Base-by-base conservation (phyloP, 2,797 vertebrate species). In the Parotocinclus haroldoi region DNA sequence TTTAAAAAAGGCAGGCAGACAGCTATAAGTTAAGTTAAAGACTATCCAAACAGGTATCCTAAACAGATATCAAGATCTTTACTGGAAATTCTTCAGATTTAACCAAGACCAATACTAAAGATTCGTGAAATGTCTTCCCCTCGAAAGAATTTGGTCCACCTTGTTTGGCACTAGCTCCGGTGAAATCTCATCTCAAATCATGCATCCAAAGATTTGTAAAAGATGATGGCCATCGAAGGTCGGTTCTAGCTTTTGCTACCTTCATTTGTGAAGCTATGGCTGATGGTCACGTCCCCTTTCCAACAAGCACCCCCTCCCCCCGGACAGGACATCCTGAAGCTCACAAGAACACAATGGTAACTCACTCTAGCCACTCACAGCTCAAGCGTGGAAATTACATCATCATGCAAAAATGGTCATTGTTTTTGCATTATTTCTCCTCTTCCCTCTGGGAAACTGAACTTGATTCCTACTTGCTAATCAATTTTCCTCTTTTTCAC, bases 311-410 rank as follows among this genome's bases (percentile, higher is more conserved):
- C 77, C 81, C 81, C 52, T 38, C 69, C 45, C 71, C 73, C 80
- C 83, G 80, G 81, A 89, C 96, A 98, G 96, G 96, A 98, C 95
- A 98, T 98, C 96, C 96, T 98, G 96, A 87, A 90, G 82, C 90
- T 87, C 84, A 89, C 86, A 92, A 89, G 92, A 96, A 92, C 87
- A 98, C 94, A 97, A 96, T 96, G 92, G 91, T 84, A 84, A 83
- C 83, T 84, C 87, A 89, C 83, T 79, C 81, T 83, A 81, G 81
- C 84, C 71, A 83, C 83, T 82, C 81, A 78, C 66, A 80, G 81
- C 84, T 82, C 83, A 78, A 88, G 82, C 71, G 73, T 84, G 88
- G 90, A 89, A 89, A 88, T 90, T 89, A 88, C 89, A 90, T 91
- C 90, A 92, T 82, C 60, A 58, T 75, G 69, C 75, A 89, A 88